phyloP scores from a whole-genome alignment of 2,113 vertebrate species.

The Cricetomys ansorgei region DNA sequence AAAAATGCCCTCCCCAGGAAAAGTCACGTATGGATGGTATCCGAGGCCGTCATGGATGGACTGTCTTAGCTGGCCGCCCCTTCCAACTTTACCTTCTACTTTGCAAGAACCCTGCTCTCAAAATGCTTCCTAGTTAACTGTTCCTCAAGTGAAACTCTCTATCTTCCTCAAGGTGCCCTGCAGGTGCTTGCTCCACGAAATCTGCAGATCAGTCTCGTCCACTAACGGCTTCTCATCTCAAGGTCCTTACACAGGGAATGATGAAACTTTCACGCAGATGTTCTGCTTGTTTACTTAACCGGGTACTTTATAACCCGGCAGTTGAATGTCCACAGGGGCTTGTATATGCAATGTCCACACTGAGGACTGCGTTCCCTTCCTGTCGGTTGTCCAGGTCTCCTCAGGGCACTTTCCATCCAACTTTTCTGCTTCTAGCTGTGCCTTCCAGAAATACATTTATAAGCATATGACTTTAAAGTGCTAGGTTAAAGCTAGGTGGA shows the following conservation, averaged over 20 bases:
- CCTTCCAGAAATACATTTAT: neutral
- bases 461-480: neutral
- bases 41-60: neutral
- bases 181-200: neutral
- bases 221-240: neutral
- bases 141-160: conserved; percentile 24
- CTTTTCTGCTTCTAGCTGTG: neutral
- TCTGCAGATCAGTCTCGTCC: neutral
- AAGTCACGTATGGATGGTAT: neutral
- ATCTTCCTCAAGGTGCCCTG: neutral
- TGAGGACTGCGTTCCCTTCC: neutral
- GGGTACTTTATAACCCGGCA: neutral
- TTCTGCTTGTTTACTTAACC: conserved; percentile 8
- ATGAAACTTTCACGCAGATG: neutral
- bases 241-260: neutral
- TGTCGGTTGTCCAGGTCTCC: neutral
- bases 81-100: neutral
- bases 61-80: neutral
- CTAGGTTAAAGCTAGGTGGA: neutral
- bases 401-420: neutral
- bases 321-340: neutral
- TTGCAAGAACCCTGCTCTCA: neutral
- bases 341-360: neutral
- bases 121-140: neutral
- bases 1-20: neutral